Evolutionary conservation across 2,797 vertebrate species (phyloP), one percentile per base, ranked within the genome.

Genomic region (Sarcophilus harrisii): DNA sequence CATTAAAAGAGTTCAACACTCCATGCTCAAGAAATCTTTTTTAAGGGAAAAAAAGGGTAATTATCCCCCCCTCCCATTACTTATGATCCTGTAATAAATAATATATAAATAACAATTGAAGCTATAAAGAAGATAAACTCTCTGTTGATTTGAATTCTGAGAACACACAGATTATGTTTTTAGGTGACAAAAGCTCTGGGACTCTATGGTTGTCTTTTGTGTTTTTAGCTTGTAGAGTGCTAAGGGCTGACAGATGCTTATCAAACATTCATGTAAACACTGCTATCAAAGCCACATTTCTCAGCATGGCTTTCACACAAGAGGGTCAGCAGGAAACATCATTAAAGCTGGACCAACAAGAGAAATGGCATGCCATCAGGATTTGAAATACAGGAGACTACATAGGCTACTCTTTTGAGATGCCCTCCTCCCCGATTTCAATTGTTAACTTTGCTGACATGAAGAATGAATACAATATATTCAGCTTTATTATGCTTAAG

Each of bases 231-330:
- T 98, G 98, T 96, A 96, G 98, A 98, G 96, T 96, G 97, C 97
- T 97, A 96, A 97, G 97, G 96, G 96, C 97, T 98, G 98, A 98
- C 98, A 98, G 98, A 98, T 98, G 98, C 98, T 98, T 98, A 98
- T 98, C 98, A 98, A 99, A 98, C 98, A 98, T 98, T 98, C 97
- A 98, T 98, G 98, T 98, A 98, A 99, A 98, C 97, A 98, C 91
- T 93, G 62, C 54, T 98, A 97, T 98, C 97, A 98, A 98, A 98
- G 96, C 97, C 97, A 27, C 94, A 94, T 94, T 98, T 98, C 97
- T 96, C 98, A 95, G 60, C 96, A 94, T 95, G 95, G 96, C 90
- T 94, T 98, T 94, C 90, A 95, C 57, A 95, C 73, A 92, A 97
- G 97, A 98, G 95, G 98, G 98, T 98, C 98, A 98, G 95, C 96